Evolutionary conservation across 2,797 vertebrate genomes (phyloP).

Genomic region (Poliocrania exsul): DNA sequence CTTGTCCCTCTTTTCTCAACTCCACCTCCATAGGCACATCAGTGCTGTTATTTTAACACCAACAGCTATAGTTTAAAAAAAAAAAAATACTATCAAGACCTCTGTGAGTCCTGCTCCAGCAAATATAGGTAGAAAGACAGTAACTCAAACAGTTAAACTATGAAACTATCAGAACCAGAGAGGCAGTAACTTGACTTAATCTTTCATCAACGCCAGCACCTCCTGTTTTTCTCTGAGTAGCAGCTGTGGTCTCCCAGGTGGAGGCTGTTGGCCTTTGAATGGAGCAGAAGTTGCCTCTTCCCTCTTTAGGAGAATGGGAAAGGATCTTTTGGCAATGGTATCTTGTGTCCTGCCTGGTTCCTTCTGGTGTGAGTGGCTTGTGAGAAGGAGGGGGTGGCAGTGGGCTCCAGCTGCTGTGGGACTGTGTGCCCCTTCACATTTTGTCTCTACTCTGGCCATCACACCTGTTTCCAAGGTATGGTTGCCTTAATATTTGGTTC

Average conservation of each 20-base stretch:
- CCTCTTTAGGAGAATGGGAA: neutral
- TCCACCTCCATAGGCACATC: neutral
- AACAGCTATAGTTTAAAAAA: neutral
- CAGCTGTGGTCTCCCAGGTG: neutral
- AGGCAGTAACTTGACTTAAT: neutral
- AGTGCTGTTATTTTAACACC: neutral
- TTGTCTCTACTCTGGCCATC: neutral
- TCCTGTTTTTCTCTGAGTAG: neutral
- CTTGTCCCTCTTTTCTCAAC: neutral
- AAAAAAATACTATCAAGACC: neutral
- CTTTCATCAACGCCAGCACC: neutral
- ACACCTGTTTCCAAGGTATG: neutral
- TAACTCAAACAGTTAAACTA: neutral
- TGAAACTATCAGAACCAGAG: neutral
- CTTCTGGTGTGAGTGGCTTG: fast-evolving
- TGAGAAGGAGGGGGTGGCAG: neutral
- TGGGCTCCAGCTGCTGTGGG: fast-evolving
- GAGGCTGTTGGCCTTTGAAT: neutral
- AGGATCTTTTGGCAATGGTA: fast-evolving
- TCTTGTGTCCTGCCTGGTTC: fast-evolving
- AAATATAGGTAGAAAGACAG: neutral
- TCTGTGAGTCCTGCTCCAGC: neutral
- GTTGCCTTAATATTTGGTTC: neutral
- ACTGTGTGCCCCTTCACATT: neutral
- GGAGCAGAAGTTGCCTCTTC: neutral